Evolutionary conservation across 92 coral and sea anemone species (phyloP), one percentile per base, ranked within the genome.

Genomic region (Metridium senile): DNA sequence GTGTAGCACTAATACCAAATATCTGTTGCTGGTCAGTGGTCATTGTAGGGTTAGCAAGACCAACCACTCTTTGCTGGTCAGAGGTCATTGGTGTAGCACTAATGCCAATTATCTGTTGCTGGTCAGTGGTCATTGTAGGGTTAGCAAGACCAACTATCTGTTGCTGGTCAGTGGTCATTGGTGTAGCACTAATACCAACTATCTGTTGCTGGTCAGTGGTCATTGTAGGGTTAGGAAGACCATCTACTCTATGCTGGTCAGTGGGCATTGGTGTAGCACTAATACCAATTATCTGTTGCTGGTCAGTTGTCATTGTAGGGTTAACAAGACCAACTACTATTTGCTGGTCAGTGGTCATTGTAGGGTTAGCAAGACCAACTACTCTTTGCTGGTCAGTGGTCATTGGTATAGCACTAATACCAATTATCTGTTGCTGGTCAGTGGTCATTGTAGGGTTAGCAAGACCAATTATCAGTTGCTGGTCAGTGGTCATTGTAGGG

Each of bases 401-500:
- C 32, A 45, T 9, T 4, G 34, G 62, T 11, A 30, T 6, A 39
- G 6, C 6, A 39, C 8, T 13, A 39, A 70, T 43, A 22, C 62
- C 59, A 35, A 23, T 16, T 19, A 57, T 13, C n/a, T 19, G 34
- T 51, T 70, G 75, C 23, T 33, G 52, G 27, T 70, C 75, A 3
- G 75, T 1, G 30, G 61, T 4, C 23, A 46, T 11, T n/a, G n/a
- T n/a, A n/a, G n/a, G n/a, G n/a, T n/a, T n/a, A n/a, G n/a, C n/a
- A n/a, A n/a, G n/a, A n/a, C n/a, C n/a, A n/a, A n/a, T n/a, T n/a
- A n/a, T n/a, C 23, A 31, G 57, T 26, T 62, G 80, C 20, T 45
- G 46, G 53, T 75, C 80, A 62, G 29, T 57, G 11, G 76, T 69
- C 82, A 78, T 68, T 20, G 54, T 18, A 73, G n/a, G n/a, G n/a